phyloP scores from a whole-genome alignment of 2,113 vertebrate genomes.

The Rhea americana region DNA sequence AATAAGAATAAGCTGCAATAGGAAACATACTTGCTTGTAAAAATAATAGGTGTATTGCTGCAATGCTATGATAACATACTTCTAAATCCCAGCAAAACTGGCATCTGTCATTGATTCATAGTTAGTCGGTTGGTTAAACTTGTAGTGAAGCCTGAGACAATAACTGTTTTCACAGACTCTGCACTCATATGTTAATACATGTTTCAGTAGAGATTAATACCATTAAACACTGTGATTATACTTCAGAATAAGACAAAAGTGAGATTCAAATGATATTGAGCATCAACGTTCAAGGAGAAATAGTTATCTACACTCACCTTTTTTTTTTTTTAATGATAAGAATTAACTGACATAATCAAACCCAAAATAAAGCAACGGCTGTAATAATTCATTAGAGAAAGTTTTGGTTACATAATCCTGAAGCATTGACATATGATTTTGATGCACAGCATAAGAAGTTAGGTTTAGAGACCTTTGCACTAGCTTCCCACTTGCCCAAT shows the following conservation, averaged over 20 bases:
- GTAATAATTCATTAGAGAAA: not conserved
- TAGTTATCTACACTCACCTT: accelerated
- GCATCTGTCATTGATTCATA: not conserved
- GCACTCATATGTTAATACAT: not conserved
- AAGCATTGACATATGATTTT: not conserved
- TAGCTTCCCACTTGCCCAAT: not conserved
- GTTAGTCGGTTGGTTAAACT: not conserved
- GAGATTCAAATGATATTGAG: not conserved
- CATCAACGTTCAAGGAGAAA: not conserved
- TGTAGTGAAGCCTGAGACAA: not conserved
- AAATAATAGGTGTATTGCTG: not conserved
- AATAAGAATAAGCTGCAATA: not conserved
- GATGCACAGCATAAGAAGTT: not conserved
- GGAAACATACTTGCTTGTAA: not conserved
- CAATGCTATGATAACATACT: not conserved
- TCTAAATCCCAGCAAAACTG: not conserved
- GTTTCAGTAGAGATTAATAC: not conserved
- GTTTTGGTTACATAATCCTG: not conserved
- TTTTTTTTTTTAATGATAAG: not conserved
- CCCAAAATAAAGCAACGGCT: not conserved
- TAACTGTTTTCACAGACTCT: not conserved
- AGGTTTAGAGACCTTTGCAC: not conserved
- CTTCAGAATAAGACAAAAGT: not conserved
- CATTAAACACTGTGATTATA: not conserved
- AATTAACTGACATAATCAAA: not conserved